phyloP scores from a whole-genome alignment of 2,888 invertebrate genomes.

The Protula sp. region DNA sequence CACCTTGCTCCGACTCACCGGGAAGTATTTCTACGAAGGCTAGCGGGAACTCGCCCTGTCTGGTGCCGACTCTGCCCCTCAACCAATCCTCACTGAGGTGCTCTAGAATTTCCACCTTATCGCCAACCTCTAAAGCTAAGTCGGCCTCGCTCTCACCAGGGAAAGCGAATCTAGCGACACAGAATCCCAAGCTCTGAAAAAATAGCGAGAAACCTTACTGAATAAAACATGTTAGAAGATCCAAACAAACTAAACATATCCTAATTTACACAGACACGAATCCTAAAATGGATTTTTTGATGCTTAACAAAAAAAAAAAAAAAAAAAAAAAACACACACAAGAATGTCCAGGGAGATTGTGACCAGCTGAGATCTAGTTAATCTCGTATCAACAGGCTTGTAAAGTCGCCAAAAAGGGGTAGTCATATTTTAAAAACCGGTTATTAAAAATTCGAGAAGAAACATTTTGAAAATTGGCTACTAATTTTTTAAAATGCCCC shows the following conservation, averaged over 20 bases:
- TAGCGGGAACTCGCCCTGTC: slow-evolving; percentile 34
- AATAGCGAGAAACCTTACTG: background rate
- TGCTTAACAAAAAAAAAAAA: too few relatives aligned
- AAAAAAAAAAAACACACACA: too few relatives aligned
- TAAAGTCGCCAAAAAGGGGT: too few relatives aligned
- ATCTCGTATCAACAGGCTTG: too few relatives aligned
- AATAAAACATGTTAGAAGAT: background rate
- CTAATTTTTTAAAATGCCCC: too few relatives aligned
- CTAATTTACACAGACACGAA: background rate
- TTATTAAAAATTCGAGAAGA: too few relatives aligned
- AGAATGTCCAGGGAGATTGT: too few relatives aligned
- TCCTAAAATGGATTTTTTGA: too few relatives aligned
- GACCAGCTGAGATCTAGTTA: too few relatives aligned
- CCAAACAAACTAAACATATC: background rate
- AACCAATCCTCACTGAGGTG: slow-evolving; percentile 33
- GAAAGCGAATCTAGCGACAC: background rate
- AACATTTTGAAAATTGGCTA: too few relatives aligned
- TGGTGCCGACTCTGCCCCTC: slow-evolving; percentile 28
- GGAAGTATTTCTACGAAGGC: slow-evolving; percentile 28
- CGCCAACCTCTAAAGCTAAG: background rate
- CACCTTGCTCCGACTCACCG: too few relatives aligned
- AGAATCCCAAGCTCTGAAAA: slow-evolving; percentile 1
- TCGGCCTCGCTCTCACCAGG: background rate
- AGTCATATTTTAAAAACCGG: too few relatives aligned
- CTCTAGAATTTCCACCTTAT: slow-evolving; percentile 25